Evolutionary conservation across 1,140 invertebrate species (phyloP).

Genomic region (Drosophila lacteicornis): DNA sequence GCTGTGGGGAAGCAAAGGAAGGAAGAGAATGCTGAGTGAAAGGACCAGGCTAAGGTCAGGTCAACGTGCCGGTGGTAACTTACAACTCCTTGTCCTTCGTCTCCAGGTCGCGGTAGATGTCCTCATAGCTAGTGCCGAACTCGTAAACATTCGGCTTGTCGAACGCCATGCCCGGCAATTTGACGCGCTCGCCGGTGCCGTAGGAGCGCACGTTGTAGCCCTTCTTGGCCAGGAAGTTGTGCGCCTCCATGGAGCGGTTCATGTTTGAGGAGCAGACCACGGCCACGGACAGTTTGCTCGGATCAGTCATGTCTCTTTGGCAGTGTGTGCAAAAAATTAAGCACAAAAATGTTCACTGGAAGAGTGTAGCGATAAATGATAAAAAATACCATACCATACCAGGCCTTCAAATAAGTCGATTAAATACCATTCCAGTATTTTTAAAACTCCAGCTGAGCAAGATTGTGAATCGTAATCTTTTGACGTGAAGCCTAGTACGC

Average conservation of each 20-base stretch:
- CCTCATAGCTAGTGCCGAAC: slow-evolving; percentile 98
- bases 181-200: slow-evolving; percentile 99
- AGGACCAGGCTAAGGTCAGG: neutral
- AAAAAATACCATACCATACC: neutral
- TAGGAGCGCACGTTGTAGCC: slow-evolving; percentile 97
- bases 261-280: slow-evolving; percentile 99
- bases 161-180: slow-evolving; percentile 96
- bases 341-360: neutral
- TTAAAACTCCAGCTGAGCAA: too few relatives aligned
- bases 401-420: neutral
- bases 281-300: slow-evolving; percentile 91
- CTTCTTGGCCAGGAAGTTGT: slow-evolving; percentile 98
- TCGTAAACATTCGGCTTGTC: slow-evolving; percentile 99
- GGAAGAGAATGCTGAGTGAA: neutral
- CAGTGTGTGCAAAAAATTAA: slow-evolving; percentile 49
- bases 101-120: slow-evolving; percentile 98
- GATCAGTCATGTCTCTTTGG: slow-evolving; percentile 74
- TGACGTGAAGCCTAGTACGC: too few relatives aligned
- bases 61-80: slow-evolving; percentile 26
- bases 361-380: neutral
- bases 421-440: neutral
- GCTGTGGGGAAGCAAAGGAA: slow-evolving; percentile 85
- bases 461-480: too few relatives aligned
- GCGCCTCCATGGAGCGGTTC: slow-evolving; percentile 99
- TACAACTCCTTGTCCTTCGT: slow-evolving; percentile 95